Conservation (phyloP, 2,797 vertebrate genomes). For the Gila robusta region DNA sequence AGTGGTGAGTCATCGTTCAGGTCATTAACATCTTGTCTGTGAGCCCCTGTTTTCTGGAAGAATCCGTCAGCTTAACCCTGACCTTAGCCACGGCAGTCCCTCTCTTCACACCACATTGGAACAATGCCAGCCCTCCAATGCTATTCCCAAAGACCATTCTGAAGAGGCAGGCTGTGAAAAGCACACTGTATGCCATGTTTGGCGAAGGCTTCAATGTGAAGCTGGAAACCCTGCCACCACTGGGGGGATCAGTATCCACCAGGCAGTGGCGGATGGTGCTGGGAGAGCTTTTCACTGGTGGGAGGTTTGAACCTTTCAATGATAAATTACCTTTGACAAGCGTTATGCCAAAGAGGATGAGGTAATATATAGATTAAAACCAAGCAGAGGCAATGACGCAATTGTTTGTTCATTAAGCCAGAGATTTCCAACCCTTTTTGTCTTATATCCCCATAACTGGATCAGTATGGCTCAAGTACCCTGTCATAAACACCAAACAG, state of each 20-base stretch:
- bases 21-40: constrained; percentile 78
- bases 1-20: constrained; percentile 77
- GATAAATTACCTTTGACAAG: constrained; percentile 63
- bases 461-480: neutral
- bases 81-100: constrained; percentile 70
- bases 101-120: constrained; percentile 72
- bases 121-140: constrained; percentile 74
- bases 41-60: constrained; percentile 72
- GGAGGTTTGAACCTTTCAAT: constrained; percentile 50
- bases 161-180: constrained; percentile 59
- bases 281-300: constrained; percentile 44
- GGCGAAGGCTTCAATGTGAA: constrained; percentile 59
- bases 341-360: constrained; percentile 44
- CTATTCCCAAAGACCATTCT: constrained; percentile 55
- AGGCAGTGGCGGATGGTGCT: constrained; percentile 46
- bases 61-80: constrained; percentile 81
- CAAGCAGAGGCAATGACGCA: constrained; percentile 45
- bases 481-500: neutral
- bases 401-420: constrained; percentile 35
- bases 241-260: constrained; percentile 50
- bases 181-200: constrained; percentile 62
- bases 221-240: constrained; percentile 57
- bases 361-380: constrained; percentile 44
- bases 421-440: neutral
- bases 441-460: neutral